Base-by-base conservation (phyloP, 2,888 invertebrate genomes). In the Disparrhopalites patrizii region DNA sequence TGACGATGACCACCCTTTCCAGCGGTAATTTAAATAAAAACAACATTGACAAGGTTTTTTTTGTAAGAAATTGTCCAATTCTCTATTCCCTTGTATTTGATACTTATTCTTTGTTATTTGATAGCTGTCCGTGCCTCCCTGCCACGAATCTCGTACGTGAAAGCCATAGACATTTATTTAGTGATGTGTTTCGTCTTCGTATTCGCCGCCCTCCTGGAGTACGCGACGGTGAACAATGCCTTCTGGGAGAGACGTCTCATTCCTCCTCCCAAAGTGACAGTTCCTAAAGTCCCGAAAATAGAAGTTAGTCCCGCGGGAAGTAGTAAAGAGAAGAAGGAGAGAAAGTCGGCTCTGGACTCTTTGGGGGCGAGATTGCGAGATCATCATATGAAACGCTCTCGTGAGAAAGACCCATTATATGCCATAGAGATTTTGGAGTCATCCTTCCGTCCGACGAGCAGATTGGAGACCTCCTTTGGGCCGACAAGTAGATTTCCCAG, bases 181-280 rank as follows among this genome's bases (percentile, higher is more conserved):
- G 83, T 83, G 61, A 82, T 82, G 80, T 83, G 82, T 76, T 83
- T 83, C 76, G 82, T 84, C 38, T 84, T 84, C 76, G 84, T 84
- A 23, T 84, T 84, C 75, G 83, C 83, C 15, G 84, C 84, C 1
- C 78, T 84, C 20, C 77, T 84, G 28, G 84, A 84, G 75, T 84
- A 84, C 76, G 84, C 84, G 1, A 82, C 83, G 25, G 84, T 84
- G 64, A 84, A 84, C 76, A 84, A 84, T 77, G 82, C 82, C 13
- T 84, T 83, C 76, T 84, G 84, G 84, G 83, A 70, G 40, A 70
- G 72, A 40, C 67, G 67, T 38, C 43, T 15, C 20, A 47, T 25
- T 36, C 18, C 31, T 7, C n/a, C n/a, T n/a, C 25, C 38, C 47
- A 51, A 54, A 25, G 25, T 33, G 33, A 7, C 15, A 15, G 27